Percentiles rank a stretch among this genome's conserved stretches.
Evolutionary conservation across 2,888 invertebrate genomes (phyloP).

Genomic region (Polydrusus tereticollis): DNA sequence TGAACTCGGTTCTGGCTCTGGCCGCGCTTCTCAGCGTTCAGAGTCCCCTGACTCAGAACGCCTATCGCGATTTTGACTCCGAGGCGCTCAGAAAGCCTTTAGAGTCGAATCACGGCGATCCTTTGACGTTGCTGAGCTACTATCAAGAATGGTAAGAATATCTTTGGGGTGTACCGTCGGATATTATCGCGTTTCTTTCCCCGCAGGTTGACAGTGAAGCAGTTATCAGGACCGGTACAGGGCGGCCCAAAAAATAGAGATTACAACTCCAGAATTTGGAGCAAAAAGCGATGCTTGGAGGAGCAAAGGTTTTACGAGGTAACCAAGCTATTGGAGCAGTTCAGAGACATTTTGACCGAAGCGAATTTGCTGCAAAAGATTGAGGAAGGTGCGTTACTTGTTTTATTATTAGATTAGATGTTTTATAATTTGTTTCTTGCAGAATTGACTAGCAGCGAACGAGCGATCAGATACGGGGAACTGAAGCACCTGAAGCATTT

Average conservation of each 20-base stretch:
- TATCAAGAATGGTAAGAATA: constrained; percentile 83
- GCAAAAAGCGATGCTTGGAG: constrained; percentile 89
- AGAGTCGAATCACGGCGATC: constrained; percentile 96
- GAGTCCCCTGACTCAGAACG: constrained; percentile 91
- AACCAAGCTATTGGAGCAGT: constrained; percentile 91
- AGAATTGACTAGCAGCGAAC: constrained; percentile 77
- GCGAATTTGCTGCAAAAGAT: constrained; percentile 62
- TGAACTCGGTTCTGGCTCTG: constrained; percentile 89
- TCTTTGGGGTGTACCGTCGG: neutral
- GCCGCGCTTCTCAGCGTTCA: constrained; percentile 95
- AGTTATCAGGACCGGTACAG: constrained; percentile 60
- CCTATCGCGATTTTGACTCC: constrained; percentile 87
- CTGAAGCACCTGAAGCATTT: constrained; percentile 87
- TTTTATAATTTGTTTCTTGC: neutral
- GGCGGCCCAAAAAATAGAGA: constrained; percentile 49
- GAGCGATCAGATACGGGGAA: constrained; percentile 89
- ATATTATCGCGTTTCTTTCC: neutral
- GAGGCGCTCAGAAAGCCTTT: constrained; percentile 83
- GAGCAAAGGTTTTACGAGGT: constrained; percentile 98
- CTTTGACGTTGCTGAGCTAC: constrained; percentile 88
- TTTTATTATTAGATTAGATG: neutral
- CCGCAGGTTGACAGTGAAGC: constrained; percentile 77
- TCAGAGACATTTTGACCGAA: constrained; percentile 83
- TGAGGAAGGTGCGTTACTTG: constrained; percentile 40
- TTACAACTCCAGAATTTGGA: constrained; percentile 82